Evolutionary conservation across 2,888 invertebrate genomes (phyloP).

Genomic region (Harpalus rubripes): DNA sequence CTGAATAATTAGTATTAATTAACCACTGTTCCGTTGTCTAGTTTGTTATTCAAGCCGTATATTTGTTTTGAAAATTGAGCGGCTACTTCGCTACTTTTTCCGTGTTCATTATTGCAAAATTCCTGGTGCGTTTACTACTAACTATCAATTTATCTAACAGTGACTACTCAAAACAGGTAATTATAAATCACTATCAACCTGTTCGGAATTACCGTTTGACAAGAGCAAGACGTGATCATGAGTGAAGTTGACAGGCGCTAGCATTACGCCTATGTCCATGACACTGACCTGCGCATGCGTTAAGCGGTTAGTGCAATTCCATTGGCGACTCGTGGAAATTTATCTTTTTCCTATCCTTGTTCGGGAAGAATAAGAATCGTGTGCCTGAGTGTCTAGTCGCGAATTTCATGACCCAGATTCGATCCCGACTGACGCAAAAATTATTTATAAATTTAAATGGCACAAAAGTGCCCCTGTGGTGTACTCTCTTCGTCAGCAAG

Average conservation of each 20-base stretch:
- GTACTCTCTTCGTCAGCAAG: too few relatives aligned
- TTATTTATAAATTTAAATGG: too few relatives aligned
- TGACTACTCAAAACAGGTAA: constrained; percentile 29
- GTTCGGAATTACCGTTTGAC: constrained; percentile 34
- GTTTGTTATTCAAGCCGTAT: neutral
- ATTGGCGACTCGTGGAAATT: neutral
- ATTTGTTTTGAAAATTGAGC: neutral
- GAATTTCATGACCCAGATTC: too few relatives aligned
- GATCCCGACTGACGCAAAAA: too few relatives aligned
- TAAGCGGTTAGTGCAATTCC: neutral
- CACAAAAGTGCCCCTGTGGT: too few relatives aligned
- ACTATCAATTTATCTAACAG: constrained; percentile 30
- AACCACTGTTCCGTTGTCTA: neutral
- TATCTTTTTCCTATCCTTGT: neutral
- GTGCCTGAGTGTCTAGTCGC: too few relatives aligned
- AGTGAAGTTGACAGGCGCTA: constrained; percentile 14
- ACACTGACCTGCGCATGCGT: constrained; percentile 14
- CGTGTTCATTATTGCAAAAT: neutral
- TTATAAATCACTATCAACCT: constrained; percentile 35
- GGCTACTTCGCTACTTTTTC: neutral
- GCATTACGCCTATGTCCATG: constrained; percentile 1
- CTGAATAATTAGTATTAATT: neutral
- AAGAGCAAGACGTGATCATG: constrained; percentile 35
- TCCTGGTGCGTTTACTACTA: neutral
- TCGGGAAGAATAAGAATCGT: neutral